Conservation (phyloP, 2,113 vertebrate genomes). For the Halichoerus grypus region DNA sequence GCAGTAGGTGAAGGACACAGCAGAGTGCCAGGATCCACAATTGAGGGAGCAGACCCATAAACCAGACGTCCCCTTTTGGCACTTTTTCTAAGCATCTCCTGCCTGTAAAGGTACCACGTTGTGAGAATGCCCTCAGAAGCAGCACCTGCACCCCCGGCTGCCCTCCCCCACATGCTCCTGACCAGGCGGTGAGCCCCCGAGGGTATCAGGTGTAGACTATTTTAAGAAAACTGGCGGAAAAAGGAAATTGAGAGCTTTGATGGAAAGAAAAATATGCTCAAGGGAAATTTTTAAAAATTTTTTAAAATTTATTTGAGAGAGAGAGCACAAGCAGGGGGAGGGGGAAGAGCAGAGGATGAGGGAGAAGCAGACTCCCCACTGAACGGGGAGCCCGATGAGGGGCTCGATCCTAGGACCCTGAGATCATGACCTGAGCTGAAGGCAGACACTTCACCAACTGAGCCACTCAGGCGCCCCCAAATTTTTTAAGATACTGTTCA, state of each 20-base stretch:
- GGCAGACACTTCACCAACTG: too few relatives aligned
- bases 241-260: not conserved
- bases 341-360: too few relatives aligned
- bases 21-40: rapidly evolving
- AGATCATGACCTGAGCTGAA: too few relatives aligned
- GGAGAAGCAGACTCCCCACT: too few relatives aligned
- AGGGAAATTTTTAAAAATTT: not conserved
- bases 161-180: rapidly evolving
- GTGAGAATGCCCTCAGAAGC: not conserved
- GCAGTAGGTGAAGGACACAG: not conserved
- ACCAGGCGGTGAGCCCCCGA: not conserved
- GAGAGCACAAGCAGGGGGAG: too few relatives aligned
- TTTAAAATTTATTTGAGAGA: too few relatives aligned
- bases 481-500: not conserved
- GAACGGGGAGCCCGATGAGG: too few relatives aligned
- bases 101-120: not conserved
- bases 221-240: not conserved
- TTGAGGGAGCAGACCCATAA: rapidly evolving
- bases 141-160: not conserved
- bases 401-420: too few relatives aligned
- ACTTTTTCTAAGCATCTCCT: not conserved
- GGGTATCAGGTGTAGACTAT: not conserved
- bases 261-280: not conserved
- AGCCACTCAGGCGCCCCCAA: too few relatives aligned
- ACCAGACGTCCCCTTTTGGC: not conserved